These are phyloP conservation scores for Philaethria dido DNA, from an alignment of 2,888 invertebrate species.

Conservation along the genomic window DNA sequence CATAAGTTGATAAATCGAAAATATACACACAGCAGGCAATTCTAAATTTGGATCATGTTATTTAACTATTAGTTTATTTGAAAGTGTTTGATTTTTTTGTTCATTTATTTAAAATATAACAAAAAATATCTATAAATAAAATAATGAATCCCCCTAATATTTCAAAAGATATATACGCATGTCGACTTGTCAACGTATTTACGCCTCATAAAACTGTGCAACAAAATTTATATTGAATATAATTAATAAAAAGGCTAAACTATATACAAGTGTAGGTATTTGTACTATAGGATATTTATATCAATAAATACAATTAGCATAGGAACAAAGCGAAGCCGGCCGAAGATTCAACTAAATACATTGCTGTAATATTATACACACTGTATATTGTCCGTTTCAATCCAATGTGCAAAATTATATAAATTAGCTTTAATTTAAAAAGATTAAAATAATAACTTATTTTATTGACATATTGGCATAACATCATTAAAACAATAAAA, in stretches of 20 bases:
- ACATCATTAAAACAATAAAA: background rate
- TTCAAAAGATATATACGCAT: no score
- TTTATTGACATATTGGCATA: background rate
- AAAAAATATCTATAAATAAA: no score
- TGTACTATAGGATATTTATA: background rate
- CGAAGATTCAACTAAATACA: slow-evolving; percentile 53
- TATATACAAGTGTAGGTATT: background rate
- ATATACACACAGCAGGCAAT: no score
- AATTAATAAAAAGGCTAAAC: background rate
- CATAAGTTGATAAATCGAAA: no score
- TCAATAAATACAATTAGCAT: background rate
- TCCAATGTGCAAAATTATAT: slow-evolving; percentile 20
- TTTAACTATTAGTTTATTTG: no score
- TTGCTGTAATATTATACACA: slow-evolving; percentile 8
- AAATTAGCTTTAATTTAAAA: background rate
- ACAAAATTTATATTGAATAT: background rate
- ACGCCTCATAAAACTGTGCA: no score
- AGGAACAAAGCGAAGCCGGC: slow-evolving; percentile 74
- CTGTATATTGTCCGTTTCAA: slow-evolving; percentile 13
- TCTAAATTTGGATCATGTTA: no score
- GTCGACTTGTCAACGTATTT: no score
- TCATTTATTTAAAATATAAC: no score
- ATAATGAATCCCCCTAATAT: no score
- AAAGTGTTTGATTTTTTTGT: no score
- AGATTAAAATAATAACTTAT: background rate